Conservation (phyloP, 1,140 invertebrate genomes). For the Drosophila pectinifera region DNA sequence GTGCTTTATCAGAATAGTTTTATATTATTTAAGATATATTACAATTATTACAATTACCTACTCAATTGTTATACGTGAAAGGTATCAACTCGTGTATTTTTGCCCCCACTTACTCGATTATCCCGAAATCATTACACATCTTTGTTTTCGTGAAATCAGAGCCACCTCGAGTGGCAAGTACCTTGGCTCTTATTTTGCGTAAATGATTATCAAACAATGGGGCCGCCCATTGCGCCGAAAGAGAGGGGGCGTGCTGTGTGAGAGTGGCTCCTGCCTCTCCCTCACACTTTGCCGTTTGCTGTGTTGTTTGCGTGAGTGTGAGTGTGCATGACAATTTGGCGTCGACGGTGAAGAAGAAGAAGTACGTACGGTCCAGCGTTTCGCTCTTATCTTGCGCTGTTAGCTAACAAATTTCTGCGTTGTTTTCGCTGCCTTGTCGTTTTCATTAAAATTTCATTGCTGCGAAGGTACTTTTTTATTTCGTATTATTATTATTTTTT, state of each 20-base stretch:
- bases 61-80: too few species aligned
- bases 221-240: conserved; percentile 28
- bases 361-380: conserved; percentile 37
- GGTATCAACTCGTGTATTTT: too few species aligned
- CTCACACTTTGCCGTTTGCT: neutral
- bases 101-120: neutral
- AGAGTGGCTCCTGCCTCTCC: conserved; percentile 8
- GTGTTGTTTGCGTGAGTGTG: conserved; percentile 11
- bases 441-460: conserved; percentile 82
- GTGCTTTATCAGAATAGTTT: too few species aligned
- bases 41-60: too few species aligned
- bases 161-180: conserved; percentile 3
- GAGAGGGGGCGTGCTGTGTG: conserved; percentile 13
- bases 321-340: conserved; percentile 62
- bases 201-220: conserved; percentile 43
- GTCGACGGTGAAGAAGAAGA: conserved; percentile 24
- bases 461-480: conserved; percentile 47
- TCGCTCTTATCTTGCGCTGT: conserved; percentile 43
- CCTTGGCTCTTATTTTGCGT: conserved; percentile 8
- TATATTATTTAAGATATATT: too few species aligned
- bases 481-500: conserved; percentile 23
- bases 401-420: conserved; percentile 63
- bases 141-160: neutral
- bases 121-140: neutral
- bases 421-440: conserved; percentile 69